Percentiles rank a stretch among this genome's conserved stretches.
Conservation (phyloP, 2,888 invertebrate genomes). For the Epinotia demarniana region DNA sequence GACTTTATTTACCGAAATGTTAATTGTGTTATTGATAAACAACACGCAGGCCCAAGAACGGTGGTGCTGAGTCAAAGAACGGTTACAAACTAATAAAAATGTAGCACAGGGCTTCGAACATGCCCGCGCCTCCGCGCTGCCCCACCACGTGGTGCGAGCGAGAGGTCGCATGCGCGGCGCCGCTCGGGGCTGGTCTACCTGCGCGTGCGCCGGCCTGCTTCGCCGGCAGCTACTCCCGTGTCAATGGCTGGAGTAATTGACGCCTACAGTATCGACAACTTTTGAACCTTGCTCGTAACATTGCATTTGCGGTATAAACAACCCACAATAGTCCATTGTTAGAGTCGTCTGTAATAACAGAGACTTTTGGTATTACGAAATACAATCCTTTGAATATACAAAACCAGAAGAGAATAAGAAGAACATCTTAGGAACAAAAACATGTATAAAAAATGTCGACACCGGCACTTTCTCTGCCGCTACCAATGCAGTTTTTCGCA, state of each 20-base stretch:
- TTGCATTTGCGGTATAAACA: conserved; percentile 35
- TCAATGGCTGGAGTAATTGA: conserved; percentile 73
- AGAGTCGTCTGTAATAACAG: not conserved
- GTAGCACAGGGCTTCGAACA: conserved; percentile 80
- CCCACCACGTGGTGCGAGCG: conserved; percentile 78
- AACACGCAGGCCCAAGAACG: conserved; percentile 55
- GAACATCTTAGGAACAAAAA: not conserved
- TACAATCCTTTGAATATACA: not conserved
- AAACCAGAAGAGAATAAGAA: not conserved
- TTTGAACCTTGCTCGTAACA: conserved; percentile 40
- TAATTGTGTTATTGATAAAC: conserved; percentile 67
- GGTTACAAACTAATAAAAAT: conserved; percentile 84
- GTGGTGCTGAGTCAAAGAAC: conserved; percentile 65
- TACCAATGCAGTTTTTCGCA: too few species aligned
- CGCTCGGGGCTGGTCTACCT: conserved; percentile 69
- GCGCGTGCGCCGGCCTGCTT: conserved; percentile 78
- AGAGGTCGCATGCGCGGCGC: conserved; percentile 57
- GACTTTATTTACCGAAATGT: conserved; percentile 73
- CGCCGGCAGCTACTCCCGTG: conserved; percentile 76
- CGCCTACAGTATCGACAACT: conserved; percentile 45
- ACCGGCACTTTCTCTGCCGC: not conserved
- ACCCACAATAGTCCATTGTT: conserved; percentile 12
- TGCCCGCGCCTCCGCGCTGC: conserved; percentile 70
- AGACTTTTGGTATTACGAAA: not conserved
- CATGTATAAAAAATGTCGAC: not conserved